Conservation (phyloP, 2,888 invertebrate species). For the Mesochorus sp. region DNA sequence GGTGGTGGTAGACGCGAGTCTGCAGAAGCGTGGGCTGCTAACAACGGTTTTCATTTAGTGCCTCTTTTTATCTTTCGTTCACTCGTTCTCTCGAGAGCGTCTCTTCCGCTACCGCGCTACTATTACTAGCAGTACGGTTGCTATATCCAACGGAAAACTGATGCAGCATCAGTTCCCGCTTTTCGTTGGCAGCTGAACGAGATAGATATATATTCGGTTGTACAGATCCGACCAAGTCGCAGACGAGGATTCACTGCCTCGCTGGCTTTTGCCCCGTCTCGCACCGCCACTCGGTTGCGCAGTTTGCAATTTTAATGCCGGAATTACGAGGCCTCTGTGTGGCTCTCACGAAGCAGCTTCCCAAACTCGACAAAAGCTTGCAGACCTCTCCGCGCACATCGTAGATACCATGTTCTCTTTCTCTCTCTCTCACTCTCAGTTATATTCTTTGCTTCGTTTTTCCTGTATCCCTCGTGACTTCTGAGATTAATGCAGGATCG, state of each 20-base stretch:
- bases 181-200: background rate
- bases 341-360: constrained; percentile 11
- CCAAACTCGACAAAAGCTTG: constrained; percentile 20
- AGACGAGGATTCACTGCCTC: constrained; percentile 41
- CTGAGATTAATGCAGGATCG: background rate
- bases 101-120: constrained; percentile 29
- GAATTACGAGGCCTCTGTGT: constrained; percentile 70
- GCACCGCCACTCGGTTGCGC: constrained; percentile 57
- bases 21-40: constrained; percentile 50
- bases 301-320: constrained; percentile 77
- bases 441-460: constrained; percentile 4
- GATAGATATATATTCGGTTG: constrained; percentile 46
- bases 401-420: background rate
- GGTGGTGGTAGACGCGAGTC: constrained; percentile 65
- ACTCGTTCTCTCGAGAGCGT: constrained; percentile 5
- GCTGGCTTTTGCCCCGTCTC: constrained; percentile 16
- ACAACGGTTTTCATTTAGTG: constrained; percentile 73
- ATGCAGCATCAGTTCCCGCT: constrained; percentile 29
- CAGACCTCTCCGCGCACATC: constrained; percentile 15
- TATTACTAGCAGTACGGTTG: background rate
- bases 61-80: constrained; percentile 58
- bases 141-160: constrained; percentile 30
- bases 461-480: background rate
- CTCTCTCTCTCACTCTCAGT: constrained; percentile 17
- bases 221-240: constrained; percentile 45